Base-by-base conservation (phyloP, 1,140 invertebrate species). In the Diuraphis noxia region DNA sequence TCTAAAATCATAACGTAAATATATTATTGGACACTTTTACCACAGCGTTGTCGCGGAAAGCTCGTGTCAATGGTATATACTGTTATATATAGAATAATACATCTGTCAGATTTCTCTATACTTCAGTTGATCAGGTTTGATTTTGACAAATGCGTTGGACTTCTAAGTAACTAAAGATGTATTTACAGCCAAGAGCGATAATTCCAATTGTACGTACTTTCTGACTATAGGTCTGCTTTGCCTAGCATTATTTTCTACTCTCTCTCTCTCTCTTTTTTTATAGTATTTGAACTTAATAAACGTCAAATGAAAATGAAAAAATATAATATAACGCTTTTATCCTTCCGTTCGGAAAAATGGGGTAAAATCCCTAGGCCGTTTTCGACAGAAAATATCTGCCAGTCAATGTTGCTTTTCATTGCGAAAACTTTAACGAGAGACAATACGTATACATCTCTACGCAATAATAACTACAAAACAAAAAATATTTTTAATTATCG, bases 241-340 rank as follows among this genome's bases (percentile, higher is more conserved):
- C 56, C 56, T 38, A 72, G 89, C 40, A 82, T 82, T 81, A 49
- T 52, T 46, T 34, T 34, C 5, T 40, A 13, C 41, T 30, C 34
- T 89, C 34, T 77, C 36, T 38, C 38, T n/a, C 25, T 63, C 2
- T 88, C 19, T 41, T 72, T 19, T 88, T 49, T 49, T 91, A 81
- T 91, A 82, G 40, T 82, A 91, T 91, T 91, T 82, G 77, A 91
- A 91, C 72, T 81, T 52, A 91, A 91, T 91, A 82, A 77, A 79
- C 72, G 77, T 43, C 10, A 36, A 82, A 49, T 49, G 81, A 91
- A 91, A 82, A 52, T 25, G 72, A 21, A 23, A 41, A 90, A 91
- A 77, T 43, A 77, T 81, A 7, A 82, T n/a, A n/a, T n/a, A 46
- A 82, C 52, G 72, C 40, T 91, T 90, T 91, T 91, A 4, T 90